Conservation (phyloP, 2,113 vertebrate species). For the Phoenicopterus ruber region DNA sequence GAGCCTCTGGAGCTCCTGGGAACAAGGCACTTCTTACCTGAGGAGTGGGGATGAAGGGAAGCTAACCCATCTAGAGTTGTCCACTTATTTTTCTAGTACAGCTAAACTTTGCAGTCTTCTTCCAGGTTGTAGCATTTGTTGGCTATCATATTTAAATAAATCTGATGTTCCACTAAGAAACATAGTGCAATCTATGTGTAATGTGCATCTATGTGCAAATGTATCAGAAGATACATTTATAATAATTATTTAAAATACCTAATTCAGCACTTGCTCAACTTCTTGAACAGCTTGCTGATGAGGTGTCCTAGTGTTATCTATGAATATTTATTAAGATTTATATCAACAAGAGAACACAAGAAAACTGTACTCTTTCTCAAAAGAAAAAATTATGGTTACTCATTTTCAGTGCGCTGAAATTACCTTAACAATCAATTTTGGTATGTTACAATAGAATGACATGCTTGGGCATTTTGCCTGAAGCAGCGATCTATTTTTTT, state of each 20-base stretch:
- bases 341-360: constrained; percentile 7
- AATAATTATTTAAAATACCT: constrained; percentile 42
- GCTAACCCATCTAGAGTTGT: background rate
- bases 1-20: background rate
- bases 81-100: background rate
- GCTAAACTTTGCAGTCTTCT: background rate
- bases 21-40: background rate
- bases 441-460: background rate
- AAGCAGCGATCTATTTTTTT: background rate
- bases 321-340: constrained; percentile 50
- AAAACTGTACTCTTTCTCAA: background rate
- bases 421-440: constrained; percentile 19
- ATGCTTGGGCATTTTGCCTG: background rate
- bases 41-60: background rate
- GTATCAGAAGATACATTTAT: background rate
- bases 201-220: too few species aligned
- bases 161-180: background rate
- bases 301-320: constrained; percentile 21
- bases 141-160: background rate
- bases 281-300: constrained; percentile 50
- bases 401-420: constrained; percentile 33
- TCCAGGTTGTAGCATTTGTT: background rate
- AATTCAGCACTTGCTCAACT: constrained; percentile 2
- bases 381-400: constrained; percentile 11
- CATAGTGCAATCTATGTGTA: too few species aligned